Percentiles rank a stretch among this genome's conserved stretches.
These are phyloP conservation scores for Limosa lapponica DNA, from an alignment of 2,797 vertebrate species.

Conservation along the genomic window DNA sequence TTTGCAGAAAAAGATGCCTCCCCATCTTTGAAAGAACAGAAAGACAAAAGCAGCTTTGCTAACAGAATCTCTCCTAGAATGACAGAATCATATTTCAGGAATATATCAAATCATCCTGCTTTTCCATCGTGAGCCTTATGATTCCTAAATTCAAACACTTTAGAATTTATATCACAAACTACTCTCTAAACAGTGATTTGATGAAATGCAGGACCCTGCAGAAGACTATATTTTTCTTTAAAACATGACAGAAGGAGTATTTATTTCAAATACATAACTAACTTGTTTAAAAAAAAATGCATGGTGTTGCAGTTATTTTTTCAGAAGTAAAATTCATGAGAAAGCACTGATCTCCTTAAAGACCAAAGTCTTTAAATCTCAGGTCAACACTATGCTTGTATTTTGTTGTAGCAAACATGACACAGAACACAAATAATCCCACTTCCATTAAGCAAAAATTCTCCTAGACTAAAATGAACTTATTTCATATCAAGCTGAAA, in stretches of 20 bases:
- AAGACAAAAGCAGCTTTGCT: not conserved
- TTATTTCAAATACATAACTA: not conserved
- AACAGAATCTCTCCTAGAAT: not conserved
- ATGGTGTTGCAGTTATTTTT: not conserved
- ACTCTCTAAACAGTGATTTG: not conserved
- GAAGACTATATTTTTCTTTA: not conserved
- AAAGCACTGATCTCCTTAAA: not conserved
- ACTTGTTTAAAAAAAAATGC: not conserved
- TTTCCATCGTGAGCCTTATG: not conserved
- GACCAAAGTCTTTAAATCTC: not conserved
- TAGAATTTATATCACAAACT: not conserved
- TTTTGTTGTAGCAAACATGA: not conserved
- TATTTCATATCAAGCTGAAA: not conserved
- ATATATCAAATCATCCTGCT: not conserved
- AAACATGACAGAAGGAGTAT: not conserved
- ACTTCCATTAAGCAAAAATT: not conserved
- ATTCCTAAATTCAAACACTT: not conserved
- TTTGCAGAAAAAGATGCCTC: not conserved
- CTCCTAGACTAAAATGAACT: not conserved
- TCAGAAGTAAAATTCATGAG: not conserved
- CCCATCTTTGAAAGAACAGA: not conserved
- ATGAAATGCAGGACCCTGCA: not conserved
- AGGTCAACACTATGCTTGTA: not conserved
- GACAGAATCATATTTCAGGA: not conserved
- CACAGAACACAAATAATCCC: not conserved